A percentile compares a stretch with the other conserved stretches of the same genome.
These are phyloP conservation scores for Ectemnius lituratus DNA, from an alignment of 2,888 invertebrate genomes.

Conservation along the genomic window DNA sequence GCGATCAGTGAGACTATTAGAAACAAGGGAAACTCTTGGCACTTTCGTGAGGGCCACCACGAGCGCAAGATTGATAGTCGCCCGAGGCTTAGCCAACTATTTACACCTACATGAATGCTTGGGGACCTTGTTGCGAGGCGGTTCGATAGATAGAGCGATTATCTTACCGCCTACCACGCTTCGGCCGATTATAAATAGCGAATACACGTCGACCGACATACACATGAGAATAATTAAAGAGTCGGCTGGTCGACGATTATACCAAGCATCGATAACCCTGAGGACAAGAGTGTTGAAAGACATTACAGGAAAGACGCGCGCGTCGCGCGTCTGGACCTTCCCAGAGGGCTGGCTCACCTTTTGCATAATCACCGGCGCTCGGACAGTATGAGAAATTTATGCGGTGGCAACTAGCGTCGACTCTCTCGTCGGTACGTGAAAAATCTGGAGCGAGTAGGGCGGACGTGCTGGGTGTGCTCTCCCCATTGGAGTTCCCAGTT, in stretches of 20 bases:
- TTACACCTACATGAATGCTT: too few species aligned
- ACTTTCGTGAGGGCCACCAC: constrained; percentile 4
- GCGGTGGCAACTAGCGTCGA: background rate
- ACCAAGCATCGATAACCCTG: constrained; percentile 20
- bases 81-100: constrained; percentile 3
- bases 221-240: constrained; percentile 33
- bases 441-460: constrained; percentile 28
- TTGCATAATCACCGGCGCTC: too few species aligned
- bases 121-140: constrained; percentile 35
- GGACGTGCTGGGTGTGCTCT: constrained; percentile 1
- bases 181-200: constrained; percentile 42
- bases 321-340: background rate
- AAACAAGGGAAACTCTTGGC: background rate
- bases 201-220: constrained; percentile 27
- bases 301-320: constrained; percentile 12
- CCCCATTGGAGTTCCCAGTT: constrained; percentile 18
- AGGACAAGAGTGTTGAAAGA: constrained; percentile 19
- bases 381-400: too few species aligned
- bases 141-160: constrained; percentile 32
- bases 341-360: constrained; percentile 12
- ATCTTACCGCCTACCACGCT: constrained; percentile 40
- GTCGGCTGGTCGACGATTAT: constrained; percentile 19
- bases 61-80: constrained; percentile 32
- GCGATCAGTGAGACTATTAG: too few species aligned
- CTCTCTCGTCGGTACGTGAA: constrained; percentile 12